Evolutionary conservation across 2,113 vertebrate genomes (phyloP).

Genomic region (Polyodon spathula): DNA sequence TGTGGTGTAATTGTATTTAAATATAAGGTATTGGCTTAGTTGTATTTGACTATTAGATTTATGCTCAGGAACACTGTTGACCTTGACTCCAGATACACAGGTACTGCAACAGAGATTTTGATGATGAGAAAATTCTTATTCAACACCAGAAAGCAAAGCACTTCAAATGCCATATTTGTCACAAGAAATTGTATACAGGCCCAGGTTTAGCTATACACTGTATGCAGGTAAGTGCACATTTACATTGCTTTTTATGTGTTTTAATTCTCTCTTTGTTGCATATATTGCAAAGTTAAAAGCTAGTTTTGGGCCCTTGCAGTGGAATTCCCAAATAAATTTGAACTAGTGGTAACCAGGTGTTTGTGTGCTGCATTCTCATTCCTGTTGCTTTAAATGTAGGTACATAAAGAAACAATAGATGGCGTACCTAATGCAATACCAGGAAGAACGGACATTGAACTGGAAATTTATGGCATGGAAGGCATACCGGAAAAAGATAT

Average conservation of each 20-base stretch:
- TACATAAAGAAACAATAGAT: conserved; percentile 97
- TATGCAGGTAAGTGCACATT: conserved; percentile 79
- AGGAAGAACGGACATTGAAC: conserved; percentile 89
- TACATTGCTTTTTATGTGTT: no score
- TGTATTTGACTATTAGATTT: not conserved
- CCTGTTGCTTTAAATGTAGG: conserved; percentile 48
- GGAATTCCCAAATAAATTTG: no score
- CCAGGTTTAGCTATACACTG: conserved; percentile 96
- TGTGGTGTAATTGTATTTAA: no score
- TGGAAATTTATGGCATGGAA: conserved; percentile 98
- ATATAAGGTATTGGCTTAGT: not conserved
- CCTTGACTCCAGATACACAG: conserved; percentile 67
- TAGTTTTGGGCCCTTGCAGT: not conserved
- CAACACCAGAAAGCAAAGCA: conserved; percentile 98
- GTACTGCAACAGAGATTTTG: conserved; percentile 98
- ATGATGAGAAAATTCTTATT: conserved; percentile 97
- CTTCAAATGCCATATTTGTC: conserved; percentile 98
- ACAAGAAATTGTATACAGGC: conserved; percentile 94
- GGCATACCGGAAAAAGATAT: conserved; percentile 98
- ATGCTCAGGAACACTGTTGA: not conserved
- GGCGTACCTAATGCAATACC: conserved; percentile 97
- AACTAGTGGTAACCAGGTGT: not conserved
- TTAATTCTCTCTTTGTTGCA: not conserved
- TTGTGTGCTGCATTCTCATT: not conserved
- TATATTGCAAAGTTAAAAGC: not conserved